A percentile compares a stretch with the other conserved stretches of the same genome.
phyloP scores from a whole-genome alignment of 2,797 vertebrate species.

The Pseudomugil tenellus region DNA sequence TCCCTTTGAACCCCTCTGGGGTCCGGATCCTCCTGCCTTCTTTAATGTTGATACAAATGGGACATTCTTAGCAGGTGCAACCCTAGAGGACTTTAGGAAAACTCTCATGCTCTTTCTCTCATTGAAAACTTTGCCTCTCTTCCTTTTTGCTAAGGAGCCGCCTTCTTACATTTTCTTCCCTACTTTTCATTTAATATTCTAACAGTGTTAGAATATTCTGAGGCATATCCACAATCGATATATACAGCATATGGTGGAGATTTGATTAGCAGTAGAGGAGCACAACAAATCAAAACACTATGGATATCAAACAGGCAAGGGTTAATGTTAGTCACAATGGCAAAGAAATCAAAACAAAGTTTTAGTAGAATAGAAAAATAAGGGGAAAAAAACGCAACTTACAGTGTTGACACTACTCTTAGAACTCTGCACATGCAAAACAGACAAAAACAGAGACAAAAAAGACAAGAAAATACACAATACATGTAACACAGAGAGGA shows the following conservation, averaged over 20 bases:
- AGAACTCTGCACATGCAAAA: constrained; percentile 99
- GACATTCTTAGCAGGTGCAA: constrained; percentile 77
- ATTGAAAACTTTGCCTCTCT: constrained; percentile 14
- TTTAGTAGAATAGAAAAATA: constrained; percentile 55
- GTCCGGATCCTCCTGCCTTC: constrained; percentile 78
- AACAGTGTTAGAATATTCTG: constrained; percentile 41
- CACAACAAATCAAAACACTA: constrained; percentile 70
- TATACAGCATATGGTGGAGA: constrained; percentile 42
- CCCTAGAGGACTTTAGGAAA: constrained; percentile 51
- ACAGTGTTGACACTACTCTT: constrained; percentile 98
- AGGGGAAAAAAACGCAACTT: constrained; percentile 87
- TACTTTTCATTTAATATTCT: constrained; percentile 39
- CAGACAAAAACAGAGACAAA: constrained; percentile 87
- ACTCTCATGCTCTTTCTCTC: constrained; percentile 44
- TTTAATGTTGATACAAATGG: constrained; percentile 82
- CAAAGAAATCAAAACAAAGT: constrained; percentile 55
- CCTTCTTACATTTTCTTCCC: constrained; percentile 2
- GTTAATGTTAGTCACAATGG: constrained; percentile 65
- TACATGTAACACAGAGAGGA: constrained; percentile 77
- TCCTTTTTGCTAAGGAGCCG: constrained; percentile 2
- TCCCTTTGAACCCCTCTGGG: constrained; percentile 82
- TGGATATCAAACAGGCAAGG: constrained; percentile 70
- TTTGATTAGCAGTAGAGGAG: constrained; percentile 61
- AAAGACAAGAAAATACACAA: constrained; percentile 89
- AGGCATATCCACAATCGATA: constrained; percentile 37